Base-by-base conservation (phyloP, 1,140 invertebrate species). In the Nasonia vitripennis region DNA sequence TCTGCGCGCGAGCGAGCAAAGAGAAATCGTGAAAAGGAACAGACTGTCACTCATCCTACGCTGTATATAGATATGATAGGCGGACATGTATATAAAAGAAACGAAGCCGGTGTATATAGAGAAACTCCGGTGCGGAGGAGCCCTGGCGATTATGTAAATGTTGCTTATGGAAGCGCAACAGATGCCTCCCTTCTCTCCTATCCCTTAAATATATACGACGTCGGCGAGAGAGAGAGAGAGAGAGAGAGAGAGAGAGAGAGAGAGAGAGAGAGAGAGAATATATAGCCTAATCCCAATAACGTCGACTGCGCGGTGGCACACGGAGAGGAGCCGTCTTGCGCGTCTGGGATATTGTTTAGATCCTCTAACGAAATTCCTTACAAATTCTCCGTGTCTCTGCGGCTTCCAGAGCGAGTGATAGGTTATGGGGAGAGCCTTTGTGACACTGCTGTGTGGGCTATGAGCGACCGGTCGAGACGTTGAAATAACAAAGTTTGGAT, bases 141-240 rank as follows among this genome's bases (percentile, higher is more conserved):
- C 51, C 87, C 86, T 73, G 86, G 88, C 91, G 91, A 92, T 93
- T 93, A 93, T 93, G 92, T 90, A 93, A 93, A 92, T 92, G 90
- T 91, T 92, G 90, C 90, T 91, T 90, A 90, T 89, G 90, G 91
- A 92, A 89, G 91, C 91, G 92, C 92, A 93, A 93, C 92, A 93
- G 91, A 92, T 93, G 92, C 91, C 90, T 91, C 87, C 87, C 88
- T 87, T 89, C 81, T 51, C 73, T 74, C 79, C 86, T n/a, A 37
- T 74, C 51, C 12, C 71, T 62, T 62, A 62, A 62, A 62, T 62
- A 62, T 62, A 62, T 62, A 11, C 71, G 41, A 23, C 87, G 78
- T 83, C 81, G n/a, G 55, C n/a, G 55, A 27, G 41, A 78, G 34
- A 37, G 34, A 37, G 34, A 37, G 34, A 37, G 34, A 55, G 45